Evolutionary conservation across 2,113 vertebrate species (phyloP).

Genomic region (Calyptomena viridis): DNA sequence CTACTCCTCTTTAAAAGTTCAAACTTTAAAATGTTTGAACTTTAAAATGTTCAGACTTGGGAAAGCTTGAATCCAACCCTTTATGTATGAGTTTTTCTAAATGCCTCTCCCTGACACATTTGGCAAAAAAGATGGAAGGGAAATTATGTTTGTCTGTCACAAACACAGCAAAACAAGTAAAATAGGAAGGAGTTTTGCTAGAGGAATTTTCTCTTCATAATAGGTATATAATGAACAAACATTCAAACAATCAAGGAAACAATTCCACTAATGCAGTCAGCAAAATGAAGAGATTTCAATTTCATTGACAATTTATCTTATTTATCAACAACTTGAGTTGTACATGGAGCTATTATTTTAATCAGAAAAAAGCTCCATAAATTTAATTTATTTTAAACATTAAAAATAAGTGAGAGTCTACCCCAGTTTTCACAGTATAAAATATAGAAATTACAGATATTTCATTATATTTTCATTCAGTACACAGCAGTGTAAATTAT

Average conservation of each 20-base stretch:
- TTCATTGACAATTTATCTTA: background rate
- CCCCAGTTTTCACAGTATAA: background rate
- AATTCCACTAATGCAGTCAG: background rate
- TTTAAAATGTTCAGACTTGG: background rate
- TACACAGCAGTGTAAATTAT: conserved; percentile 16
- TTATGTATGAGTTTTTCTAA: background rate
- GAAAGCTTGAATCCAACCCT: background rate
- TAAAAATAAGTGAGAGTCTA: background rate
- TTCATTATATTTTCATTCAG: conserved; percentile 20
- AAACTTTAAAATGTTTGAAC: too few species aligned
- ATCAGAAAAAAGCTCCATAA: background rate
- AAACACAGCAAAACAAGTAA: background rate
- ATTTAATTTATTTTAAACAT: background rate
- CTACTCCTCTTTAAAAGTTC: background rate
- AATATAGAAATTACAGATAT: background rate
- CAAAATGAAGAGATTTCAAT: background rate
- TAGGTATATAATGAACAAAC: background rate
- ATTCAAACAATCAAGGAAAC: conserved; percentile 1
- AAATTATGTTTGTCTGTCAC: background rate
- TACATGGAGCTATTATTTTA: background rate
- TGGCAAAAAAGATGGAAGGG: background rate
- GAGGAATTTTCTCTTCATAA: background rate
- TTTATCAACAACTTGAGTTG: background rate
- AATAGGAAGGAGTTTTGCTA: background rate
- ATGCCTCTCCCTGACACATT: background rate